phyloP scores from a whole-genome alignment of 2,113 vertebrate species.

The Kobus ellipsiprymnus region DNA sequence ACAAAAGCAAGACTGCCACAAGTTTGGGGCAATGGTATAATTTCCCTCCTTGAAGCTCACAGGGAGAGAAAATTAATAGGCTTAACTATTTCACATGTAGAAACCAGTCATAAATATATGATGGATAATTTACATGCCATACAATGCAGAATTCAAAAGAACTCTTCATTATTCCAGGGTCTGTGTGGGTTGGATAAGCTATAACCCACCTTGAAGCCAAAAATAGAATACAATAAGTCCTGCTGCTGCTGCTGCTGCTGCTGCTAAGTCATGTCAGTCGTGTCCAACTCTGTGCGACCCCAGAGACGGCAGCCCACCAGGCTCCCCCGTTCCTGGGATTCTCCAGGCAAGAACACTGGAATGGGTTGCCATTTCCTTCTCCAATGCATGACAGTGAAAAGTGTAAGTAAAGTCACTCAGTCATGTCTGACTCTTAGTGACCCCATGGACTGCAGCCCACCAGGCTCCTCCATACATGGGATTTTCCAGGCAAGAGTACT shows the following conservation, averaged over 20 bases:
- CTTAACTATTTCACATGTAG: constrained; percentile 40
- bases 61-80: constrained; percentile 62
- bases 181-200: constrained; percentile 20
- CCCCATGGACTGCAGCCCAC: too few relatives aligned
- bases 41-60: constrained; percentile 55
- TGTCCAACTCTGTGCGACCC: too few relatives aligned
- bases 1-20: constrained; percentile 24
- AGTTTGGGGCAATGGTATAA: constrained; percentile 30
- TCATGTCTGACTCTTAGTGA: too few relatives aligned
- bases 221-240: background rate
- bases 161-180: constrained; percentile 4
- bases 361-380: too few relatives aligned
- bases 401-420: too few relatives aligned
- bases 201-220: constrained; percentile 27
- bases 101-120: constrained; percentile 48
- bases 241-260: background rate
- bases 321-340: too few relatives aligned
- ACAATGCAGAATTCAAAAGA: constrained; percentile 14
- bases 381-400: too few relatives aligned
- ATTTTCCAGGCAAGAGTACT: too few relatives aligned
- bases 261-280: too few relatives aligned
- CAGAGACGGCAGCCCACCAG: too few relatives aligned
- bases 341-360: too few relatives aligned
- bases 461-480: too few relatives aligned
- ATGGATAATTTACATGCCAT: constrained; percentile 45